These are phyloP conservation scores for Ormyrus thymus DNA, from an alignment of 2,888 invertebrate species.

Conservation along the genomic window DNA sequence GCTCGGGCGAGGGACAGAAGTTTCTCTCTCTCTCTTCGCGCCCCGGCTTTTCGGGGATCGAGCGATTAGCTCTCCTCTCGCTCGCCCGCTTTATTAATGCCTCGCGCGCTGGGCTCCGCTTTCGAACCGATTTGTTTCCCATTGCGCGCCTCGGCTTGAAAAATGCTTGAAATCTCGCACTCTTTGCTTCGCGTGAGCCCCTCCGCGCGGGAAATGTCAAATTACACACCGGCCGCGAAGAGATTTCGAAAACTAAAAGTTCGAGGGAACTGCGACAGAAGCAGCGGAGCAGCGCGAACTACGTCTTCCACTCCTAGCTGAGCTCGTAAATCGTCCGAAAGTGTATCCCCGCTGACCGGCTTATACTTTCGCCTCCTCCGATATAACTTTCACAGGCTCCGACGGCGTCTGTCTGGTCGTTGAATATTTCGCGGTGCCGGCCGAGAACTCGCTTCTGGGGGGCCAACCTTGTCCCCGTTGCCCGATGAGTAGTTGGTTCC, in stretches of 20 bases:
- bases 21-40: too few species aligned
- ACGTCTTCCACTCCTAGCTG: too few species aligned
- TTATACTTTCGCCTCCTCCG: not conserved
- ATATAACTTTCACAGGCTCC: conserved; percentile 19
- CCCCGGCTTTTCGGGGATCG: not conserved
- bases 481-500: conserved; percentile 26
- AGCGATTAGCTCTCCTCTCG: not conserved
- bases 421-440: conserved; percentile 39
- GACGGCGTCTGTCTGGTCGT: conserved; percentile 36
- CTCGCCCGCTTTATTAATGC: too few species aligned
- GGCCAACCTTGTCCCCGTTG: conserved; percentile 49
- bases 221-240: too few species aligned
- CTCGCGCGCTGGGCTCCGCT: too few species aligned
- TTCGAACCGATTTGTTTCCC: too few species aligned
- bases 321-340: conserved; percentile 27
- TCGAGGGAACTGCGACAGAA: too few species aligned
- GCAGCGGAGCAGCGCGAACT: too few species aligned
- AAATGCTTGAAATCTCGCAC: not conserved
- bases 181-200: not conserved
- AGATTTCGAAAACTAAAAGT: too few species aligned
- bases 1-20: not conserved
- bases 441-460: conserved; percentile 16
- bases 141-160: not conserved
- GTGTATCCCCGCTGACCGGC: too few species aligned
- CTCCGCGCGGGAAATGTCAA: too few species aligned